Conservation (phyloP, 2,888 invertebrate species). For the Drosophila lacicola region DNA sequence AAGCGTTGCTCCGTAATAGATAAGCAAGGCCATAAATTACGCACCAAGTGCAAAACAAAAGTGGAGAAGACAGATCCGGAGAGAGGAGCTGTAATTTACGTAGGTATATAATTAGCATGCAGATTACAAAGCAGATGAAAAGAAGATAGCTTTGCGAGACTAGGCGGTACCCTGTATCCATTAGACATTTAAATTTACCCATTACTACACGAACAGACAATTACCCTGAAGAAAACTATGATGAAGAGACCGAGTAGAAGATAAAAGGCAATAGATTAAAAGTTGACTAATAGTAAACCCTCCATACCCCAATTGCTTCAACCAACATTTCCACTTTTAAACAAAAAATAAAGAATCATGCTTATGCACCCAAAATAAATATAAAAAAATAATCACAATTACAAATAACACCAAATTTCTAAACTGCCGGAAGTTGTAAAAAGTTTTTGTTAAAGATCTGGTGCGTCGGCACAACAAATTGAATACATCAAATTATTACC, state of each 20-base stretch:
- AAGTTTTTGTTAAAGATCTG: constrained; percentile 3
- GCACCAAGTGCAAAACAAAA: constrained; percentile 22
- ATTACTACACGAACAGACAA: too few relatives aligned
- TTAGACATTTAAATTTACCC: too few relatives aligned
- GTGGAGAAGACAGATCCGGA: not conserved
- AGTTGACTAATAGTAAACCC: not conserved
- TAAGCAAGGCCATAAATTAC: constrained; percentile 59
- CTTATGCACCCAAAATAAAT: too few relatives aligned
- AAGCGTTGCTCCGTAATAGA: constrained; percentile 53
- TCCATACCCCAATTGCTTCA: not conserved
- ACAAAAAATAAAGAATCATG: too few relatives aligned
- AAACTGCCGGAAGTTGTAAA: constrained; percentile 24
- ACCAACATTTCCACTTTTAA: not conserved
- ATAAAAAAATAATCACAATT: too few relatives aligned
- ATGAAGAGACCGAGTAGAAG: too few relatives aligned
- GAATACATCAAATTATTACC: constrained; percentile 51
- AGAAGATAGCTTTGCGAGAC: not conserved
- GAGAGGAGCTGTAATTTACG: constrained; percentile 49
- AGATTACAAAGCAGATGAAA: constrained; percentile 47
- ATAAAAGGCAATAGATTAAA: not conserved
- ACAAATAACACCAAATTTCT: too few relatives aligned
- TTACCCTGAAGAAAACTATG: too few relatives aligned
- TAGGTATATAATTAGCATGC: constrained; percentile 61
- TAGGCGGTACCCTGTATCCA: not conserved
- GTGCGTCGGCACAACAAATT: constrained; percentile 19